These are phyloP conservation scores for Centropus unirufus DNA, from an alignment of 2,113 vertebrate species.

Conservation along the genomic window DNA sequence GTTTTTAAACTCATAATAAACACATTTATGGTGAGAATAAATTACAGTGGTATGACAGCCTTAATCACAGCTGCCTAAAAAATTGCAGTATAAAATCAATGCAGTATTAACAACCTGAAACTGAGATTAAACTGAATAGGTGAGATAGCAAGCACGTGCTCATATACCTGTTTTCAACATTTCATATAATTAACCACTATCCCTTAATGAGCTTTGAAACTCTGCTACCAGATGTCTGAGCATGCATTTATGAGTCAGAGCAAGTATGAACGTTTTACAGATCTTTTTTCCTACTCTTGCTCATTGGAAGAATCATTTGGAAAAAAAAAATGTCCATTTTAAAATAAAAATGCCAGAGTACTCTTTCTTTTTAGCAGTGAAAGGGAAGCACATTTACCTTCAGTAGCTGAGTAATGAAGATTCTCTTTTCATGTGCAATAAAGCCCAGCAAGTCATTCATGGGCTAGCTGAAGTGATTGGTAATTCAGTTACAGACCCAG, in stretches of 20 bases:
- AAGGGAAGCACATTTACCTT: neutral
- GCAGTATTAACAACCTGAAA: slow-evolving; percentile 10
- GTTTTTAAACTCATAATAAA: slow-evolving; percentile 5
- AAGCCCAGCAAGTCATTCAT: neutral
- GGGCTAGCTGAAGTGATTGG: neutral
- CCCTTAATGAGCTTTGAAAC: neutral
- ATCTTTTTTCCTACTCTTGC: neutral
- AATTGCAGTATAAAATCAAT: neutral
- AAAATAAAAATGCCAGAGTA: neutral
- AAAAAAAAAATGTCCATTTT: neutral
- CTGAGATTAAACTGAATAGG: neutral
- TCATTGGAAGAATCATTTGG: neutral
- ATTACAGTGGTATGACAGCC: neutral
- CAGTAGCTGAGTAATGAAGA: neutral
- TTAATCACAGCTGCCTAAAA: neutral
- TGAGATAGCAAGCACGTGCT: neutral
- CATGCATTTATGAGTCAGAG: neutral
- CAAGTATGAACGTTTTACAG: neutral
- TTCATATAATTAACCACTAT: neutral
- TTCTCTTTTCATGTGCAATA: neutral
- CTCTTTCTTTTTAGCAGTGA: neutral
- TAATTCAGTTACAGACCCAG: neutral
- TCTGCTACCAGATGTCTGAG: neutral
- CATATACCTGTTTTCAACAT: neutral
- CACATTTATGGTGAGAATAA: neutral